Conservation (phyloP, 2,113 vertebrate species). For the Proterorhinus semilunaris region DNA sequence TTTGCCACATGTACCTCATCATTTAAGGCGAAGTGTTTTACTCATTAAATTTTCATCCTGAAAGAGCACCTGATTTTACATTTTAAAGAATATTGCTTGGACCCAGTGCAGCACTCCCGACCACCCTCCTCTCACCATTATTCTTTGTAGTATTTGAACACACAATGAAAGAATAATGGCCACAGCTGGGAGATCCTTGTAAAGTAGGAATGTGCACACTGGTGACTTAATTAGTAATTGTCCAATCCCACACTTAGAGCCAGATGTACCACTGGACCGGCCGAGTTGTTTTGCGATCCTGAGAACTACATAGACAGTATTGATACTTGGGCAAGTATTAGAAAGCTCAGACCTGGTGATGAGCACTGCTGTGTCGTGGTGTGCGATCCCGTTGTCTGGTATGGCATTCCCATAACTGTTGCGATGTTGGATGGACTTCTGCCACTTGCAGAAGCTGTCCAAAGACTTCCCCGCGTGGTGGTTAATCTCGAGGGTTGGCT, state of each 20-base stretch:
- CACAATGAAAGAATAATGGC: conserved; percentile 29
- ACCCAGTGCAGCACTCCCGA: too few species aligned
- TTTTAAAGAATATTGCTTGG: too few species aligned
- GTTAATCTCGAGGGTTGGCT: conserved; percentile 96
- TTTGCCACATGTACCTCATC: too few species aligned
- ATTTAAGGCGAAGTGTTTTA: too few species aligned
- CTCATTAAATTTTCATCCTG: too few species aligned
- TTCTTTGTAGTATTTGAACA: conserved; percentile 39
- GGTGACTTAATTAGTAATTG: conserved; percentile 76
- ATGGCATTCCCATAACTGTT: conserved; percentile 93
- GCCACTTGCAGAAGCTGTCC: conserved; percentile 99
- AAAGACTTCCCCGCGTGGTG: conserved; percentile 96
- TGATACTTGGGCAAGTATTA: too few species aligned
- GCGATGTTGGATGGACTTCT: conserved; percentile 94
- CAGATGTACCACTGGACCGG: conserved; percentile 37
- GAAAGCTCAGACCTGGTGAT: conserved; percentile 86
- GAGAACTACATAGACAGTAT: conserved; percentile 33
- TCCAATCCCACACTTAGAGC: conserved; percentile 70
- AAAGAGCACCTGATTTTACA: too few species aligned
- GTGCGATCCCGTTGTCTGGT: conserved; percentile 93
- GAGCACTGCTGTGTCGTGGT: conserved; percentile 95
- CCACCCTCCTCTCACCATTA: too few species aligned
- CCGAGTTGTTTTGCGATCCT: conserved; percentile 54
- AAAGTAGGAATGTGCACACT: conserved; percentile 68
- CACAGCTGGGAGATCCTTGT: conserved; percentile 67